A percentile compares a stretch with the other conserved stretches of the same genome.
phyloP scores from a whole-genome alignment of 2,797 vertebrate species.

The Oryzias sinensis region DNA sequence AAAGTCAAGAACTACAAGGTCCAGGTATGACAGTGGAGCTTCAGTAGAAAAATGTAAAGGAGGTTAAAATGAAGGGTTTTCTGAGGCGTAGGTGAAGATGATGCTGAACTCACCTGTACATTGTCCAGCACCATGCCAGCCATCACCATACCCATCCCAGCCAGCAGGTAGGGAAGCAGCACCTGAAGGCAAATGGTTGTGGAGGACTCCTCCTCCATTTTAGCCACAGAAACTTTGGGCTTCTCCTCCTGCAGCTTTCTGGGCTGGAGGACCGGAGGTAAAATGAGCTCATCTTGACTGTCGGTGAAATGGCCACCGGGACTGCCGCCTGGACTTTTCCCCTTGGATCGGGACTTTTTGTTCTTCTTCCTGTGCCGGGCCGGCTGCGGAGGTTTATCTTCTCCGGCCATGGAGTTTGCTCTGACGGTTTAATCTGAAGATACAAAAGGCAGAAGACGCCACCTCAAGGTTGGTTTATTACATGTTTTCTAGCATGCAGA shows the following conservation, averaged over 20 bases:
- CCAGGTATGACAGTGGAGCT: too few relatives aligned
- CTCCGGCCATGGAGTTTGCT: slow-evolving; percentile 77
- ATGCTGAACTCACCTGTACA: slow-evolving; percentile 82
- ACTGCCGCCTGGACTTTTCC: slow-evolving; percentile 62
- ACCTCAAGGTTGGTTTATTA: neutral
- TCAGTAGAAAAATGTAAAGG: too few relatives aligned
- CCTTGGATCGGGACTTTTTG: slow-evolving; percentile 76
- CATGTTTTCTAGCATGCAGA: too few relatives aligned
- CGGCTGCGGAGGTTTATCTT: slow-evolving; percentile 56
- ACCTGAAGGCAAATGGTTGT: slow-evolving; percentile 86
- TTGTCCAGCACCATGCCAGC: slow-evolving; percentile 91
- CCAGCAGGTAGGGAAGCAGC: slow-evolving; percentile 87
- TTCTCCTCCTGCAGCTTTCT: slow-evolving; percentile 70
- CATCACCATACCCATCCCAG: slow-evolving; percentile 95
- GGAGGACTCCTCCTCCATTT: slow-evolving; percentile 81
- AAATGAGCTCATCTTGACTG: slow-evolving; percentile 73
- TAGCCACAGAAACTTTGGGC: slow-evolving; percentile 66
- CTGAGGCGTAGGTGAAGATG: neutral
- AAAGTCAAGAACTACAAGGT: too few relatives aligned
- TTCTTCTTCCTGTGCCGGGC: slow-evolving; percentile 76
- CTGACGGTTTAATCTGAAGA: slow-evolving; percentile 29
- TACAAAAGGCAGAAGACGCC: neutral
- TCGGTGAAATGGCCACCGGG: slow-evolving; percentile 61
- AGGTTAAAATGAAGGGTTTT: too few relatives aligned
- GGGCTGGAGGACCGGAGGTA: slow-evolving; percentile 41